Conservation (phyloP, 2,797 vertebrate species). For the Threskiornis aethiopicus region DNA sequence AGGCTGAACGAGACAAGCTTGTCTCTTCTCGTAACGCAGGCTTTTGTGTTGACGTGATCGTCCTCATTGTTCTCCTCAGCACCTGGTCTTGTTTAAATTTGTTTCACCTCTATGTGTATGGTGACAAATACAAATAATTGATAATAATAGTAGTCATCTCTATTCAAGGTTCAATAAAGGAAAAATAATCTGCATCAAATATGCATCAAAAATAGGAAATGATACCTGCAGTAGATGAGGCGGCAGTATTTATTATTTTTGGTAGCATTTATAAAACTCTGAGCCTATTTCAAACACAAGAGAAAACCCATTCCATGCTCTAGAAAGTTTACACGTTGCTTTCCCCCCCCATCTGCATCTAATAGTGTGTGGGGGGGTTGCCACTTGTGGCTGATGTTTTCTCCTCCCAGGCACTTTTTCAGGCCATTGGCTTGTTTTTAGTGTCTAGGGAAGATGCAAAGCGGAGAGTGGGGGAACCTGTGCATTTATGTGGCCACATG, state of each 20-base stretch:
- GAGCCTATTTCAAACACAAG: background rate
- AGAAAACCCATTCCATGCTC: background rate
- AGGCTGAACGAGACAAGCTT: background rate
- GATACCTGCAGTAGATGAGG: background rate
- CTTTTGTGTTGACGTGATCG: background rate
- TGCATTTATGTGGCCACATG: fast-evolving
- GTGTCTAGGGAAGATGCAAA: background rate
- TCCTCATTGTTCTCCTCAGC: background rate
- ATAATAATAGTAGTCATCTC: background rate
- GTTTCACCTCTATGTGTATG: background rate
- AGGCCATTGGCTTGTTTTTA: background rate
- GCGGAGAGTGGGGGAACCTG: too few species aligned
- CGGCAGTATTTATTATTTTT: background rate
- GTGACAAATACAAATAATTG: background rate
- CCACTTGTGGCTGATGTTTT: background rate
- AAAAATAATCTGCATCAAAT: background rate
- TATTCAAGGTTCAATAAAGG: background rate
- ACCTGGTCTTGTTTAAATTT: background rate
- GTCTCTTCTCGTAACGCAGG: background rate
- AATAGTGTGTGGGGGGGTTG: too few species aligned
- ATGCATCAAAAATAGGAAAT: background rate
- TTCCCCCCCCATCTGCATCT: background rate
- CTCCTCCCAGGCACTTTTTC: background rate
- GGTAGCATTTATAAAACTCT: background rate
- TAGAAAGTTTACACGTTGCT: background rate